A percentile compares a stretch with the other conserved stretches of the same genome.
Conservation (phyloP, 2,113 vertebrate genomes). For the Nerophis lumbriciformis region DNA sequence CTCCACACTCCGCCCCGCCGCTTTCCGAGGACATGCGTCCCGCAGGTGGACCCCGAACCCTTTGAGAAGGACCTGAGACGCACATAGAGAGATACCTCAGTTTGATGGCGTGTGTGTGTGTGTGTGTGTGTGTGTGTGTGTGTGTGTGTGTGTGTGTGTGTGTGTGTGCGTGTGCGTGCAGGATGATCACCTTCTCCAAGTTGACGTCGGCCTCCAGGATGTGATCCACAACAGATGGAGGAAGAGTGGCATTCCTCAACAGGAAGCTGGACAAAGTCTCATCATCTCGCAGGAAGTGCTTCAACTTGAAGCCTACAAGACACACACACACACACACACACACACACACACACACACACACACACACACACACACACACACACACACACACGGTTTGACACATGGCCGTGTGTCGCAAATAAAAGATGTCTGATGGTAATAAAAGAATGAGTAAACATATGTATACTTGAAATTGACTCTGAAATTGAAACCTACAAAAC, state of each 20-base stretch:
- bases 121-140: not conserved
- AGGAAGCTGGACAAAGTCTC: slow-evolving; percentile 87
- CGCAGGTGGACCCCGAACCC: slow-evolving; percentile 76
- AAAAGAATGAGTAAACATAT: no score
- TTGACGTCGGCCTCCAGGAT: slow-evolving; percentile 75
- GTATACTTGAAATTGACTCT: no score
- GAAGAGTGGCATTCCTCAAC: slow-evolving; percentile 72
- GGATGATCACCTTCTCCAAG: slow-evolving; percentile 76
- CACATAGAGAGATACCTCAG: not conserved
- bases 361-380: no score
- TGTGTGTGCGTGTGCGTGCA: not conserved
- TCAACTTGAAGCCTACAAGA: slow-evolving; percentile 77
- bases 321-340: not conserved
- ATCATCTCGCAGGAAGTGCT: slow-evolving; percentile 83
- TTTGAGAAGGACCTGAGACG: slow-evolving; percentile 72
- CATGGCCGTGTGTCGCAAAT: no score
- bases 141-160: not conserved
- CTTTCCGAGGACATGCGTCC: slow-evolving; percentile 73
- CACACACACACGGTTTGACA: no score
- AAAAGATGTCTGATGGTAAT: no score
- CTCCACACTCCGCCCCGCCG: slow-evolving; percentile 8
- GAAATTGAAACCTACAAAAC: no score
- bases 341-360: no score
- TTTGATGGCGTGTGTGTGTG: not conserved
- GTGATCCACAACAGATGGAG: slow-evolving; percentile 63